Evolutionary conservation across 2,113 vertebrate genomes (phyloP), one percentile per base, ranked within the genome.

Genomic region (Chaenocephalus aceratus): DNA sequence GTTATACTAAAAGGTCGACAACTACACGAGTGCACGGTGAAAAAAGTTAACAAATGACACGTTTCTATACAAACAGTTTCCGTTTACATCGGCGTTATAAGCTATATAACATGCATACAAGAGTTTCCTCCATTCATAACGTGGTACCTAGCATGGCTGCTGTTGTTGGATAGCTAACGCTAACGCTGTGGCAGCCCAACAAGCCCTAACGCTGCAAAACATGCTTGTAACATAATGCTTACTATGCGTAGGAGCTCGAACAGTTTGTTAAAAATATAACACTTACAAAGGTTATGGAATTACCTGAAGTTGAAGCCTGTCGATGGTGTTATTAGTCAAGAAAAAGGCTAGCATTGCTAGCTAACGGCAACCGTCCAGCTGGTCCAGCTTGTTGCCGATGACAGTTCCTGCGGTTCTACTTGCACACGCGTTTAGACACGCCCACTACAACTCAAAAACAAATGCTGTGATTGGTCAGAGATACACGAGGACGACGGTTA

Each of bases 371-470:
- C 59, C 52, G 66, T 82, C 45, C 82, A 72, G 59, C 34, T 61
- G 5, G 59, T 61, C n/a, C 36, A 41, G 62, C 59, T 75, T 66
- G 49, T 51, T 75, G 23, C 70, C 11, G 70, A 75, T 92, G 91
- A 92, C 92, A 93, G 87, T 87, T 92, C 86, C 77, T 82, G 84
- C 73, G 46, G 48, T 69, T 71, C 53, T 72, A 34, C 49, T 23
- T 23, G 74, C 80, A 75, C 90, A 93, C 90, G 86, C 91, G 86
- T 82, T 1, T 60, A 67, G 84, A 14, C 92, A 94, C 94, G 91
- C 95, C 95, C 83, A 89, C 88, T 84, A 85, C 83, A 63, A 84
- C 86, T 92, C 80, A 77, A 94, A 95, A 96, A 95, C 95, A 95
- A 96, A 94, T 7, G 21, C 8, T 21, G 0, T 78, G 92, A 95